Evolutionary conservation across 2,888 invertebrate species (phyloP), one percentile per base, ranked within the genome.

Genomic region (Agonopterix subpropinquella): DNA sequence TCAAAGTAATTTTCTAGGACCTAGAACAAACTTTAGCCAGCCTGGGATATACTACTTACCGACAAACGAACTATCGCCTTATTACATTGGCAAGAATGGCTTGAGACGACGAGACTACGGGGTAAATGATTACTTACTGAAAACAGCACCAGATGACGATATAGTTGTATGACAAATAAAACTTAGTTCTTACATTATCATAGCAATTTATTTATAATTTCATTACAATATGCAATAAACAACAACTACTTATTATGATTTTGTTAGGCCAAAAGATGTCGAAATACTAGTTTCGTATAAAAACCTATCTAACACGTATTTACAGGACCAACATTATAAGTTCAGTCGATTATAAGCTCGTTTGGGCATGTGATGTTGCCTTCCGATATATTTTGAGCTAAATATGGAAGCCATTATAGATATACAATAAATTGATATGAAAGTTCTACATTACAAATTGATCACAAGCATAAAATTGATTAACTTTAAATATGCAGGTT

Each of bases 41-140:
- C 75, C 77, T 0, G 86, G 87, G 1, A 67, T 87, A 42, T 87
- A 75, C 54, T 87, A 83, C 45, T 59, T 87, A 43, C 77, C 85
- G 0, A 81, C 83, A 0, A 62, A 56, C 11, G 76, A 74, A 44
- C 48, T 28, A 0, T 36, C 65, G 1, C 87, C 85, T 0, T 87
- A 73, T 55, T 80, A 74, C 53, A 56, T 76, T 43, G 83, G 78
- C 0, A 52, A 68, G n/a, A 61, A 70, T 7, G 83, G 75, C 0
- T 56, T 80, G n/a, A 70, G 54, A 9, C 67, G 62, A 50, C 55
- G 68, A 45, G 39, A 64, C 39, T 77, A 66, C 50, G 77, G 69
- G 0, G 60, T 64, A 0, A 82, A 80, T 43, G 56, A 74, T 13
- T 83, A 80, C 53, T 57, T 86, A 41, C 56, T 76, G 4, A 64